A percentile compares a stretch with the other conserved stretches of the same genome.
phyloP scores from a whole-genome alignment of 2,797 vertebrate genomes.

The Antrozous pallidus region DNA sequence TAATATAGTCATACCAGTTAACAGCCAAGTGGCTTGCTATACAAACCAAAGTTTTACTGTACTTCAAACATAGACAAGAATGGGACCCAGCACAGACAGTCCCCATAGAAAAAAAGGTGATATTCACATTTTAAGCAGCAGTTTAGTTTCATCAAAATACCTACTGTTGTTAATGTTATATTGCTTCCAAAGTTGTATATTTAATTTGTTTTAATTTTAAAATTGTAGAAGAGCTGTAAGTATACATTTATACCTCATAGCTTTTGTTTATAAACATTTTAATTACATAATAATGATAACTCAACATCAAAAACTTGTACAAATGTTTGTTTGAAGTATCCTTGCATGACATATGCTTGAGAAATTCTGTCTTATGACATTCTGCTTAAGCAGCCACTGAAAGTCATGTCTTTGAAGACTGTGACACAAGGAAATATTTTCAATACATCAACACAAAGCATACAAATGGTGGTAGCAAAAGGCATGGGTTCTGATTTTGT shows the following conservation, averaged over 20 bases:
- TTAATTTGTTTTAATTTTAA: background rate
- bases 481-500: background rate
- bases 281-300: slow-evolving; percentile 22
- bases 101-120: background rate
- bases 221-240: background rate
- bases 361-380: background rate
- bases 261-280: slow-evolving; percentile 21
- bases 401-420: background rate
- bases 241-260: background rate
- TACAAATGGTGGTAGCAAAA: background rate
- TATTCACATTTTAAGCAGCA: background rate
- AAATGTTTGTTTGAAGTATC: background rate
- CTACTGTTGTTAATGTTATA: background rate
- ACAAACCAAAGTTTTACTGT: background rate
- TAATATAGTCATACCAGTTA: background rate
- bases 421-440: background rate
- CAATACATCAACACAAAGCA: background rate
- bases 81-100: background rate
- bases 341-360: background rate
- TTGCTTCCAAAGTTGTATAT: background rate
- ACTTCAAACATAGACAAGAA: background rate
- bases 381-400: background rate
- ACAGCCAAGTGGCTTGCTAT: slow-evolving; percentile 9
- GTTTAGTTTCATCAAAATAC: background rate
- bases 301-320: background rate